Percentiles rank a stretch among this genome's conserved stretches.
These are phyloP conservation scores for Mesoligia furuncula DNA, from an alignment of 2,888 invertebrate genomes.

Conservation along the genomic window DNA sequence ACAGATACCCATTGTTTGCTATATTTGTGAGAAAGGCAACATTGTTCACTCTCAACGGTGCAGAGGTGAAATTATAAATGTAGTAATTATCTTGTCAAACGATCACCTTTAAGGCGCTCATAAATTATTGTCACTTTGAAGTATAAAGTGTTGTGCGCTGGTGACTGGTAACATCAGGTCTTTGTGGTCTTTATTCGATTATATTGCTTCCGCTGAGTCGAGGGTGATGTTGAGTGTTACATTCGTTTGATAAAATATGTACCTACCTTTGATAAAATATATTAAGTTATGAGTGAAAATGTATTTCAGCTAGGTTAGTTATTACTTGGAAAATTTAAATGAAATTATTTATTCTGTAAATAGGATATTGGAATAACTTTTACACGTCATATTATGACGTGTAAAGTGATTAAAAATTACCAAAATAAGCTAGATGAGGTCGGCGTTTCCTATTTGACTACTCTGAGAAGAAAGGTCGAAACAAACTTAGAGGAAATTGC, in stretches of 20 bases:
- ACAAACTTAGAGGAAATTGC: not conserved
- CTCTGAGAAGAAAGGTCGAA: not conserved
- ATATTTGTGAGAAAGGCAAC: conserved; percentile 59
- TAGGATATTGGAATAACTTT: not conserved
- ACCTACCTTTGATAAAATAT: not conserved
- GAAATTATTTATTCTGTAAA: not conserved
- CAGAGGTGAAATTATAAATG: conserved; percentile 57
- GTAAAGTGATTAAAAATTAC: not conserved
- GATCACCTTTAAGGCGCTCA: conserved; percentile 40
- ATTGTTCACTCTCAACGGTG: conserved; percentile 37
- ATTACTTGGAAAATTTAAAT: not conserved
- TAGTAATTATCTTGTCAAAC: conserved; percentile 58
- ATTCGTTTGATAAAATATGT: not conserved
- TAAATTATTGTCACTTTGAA: conserved; percentile 55
- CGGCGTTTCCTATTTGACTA: not conserved
- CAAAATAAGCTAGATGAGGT: not conserved
- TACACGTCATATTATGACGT: not conserved
- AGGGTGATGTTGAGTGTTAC: not conserved
- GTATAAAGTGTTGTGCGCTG: conserved; percentile 11
- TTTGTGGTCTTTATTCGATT: conserved; percentile 35
- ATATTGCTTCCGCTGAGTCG: conserved; percentile 6
- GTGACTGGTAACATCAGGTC: conserved; percentile 20
- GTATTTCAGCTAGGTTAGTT: not conserved
- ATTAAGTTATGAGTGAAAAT: not conserved
- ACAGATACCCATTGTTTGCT: conserved; percentile 63